Percentiles rank a stretch among this genome's conserved stretches.
Conservation (phyloP, 2,888 invertebrate species). For the Melanostoma mellinum region DNA sequence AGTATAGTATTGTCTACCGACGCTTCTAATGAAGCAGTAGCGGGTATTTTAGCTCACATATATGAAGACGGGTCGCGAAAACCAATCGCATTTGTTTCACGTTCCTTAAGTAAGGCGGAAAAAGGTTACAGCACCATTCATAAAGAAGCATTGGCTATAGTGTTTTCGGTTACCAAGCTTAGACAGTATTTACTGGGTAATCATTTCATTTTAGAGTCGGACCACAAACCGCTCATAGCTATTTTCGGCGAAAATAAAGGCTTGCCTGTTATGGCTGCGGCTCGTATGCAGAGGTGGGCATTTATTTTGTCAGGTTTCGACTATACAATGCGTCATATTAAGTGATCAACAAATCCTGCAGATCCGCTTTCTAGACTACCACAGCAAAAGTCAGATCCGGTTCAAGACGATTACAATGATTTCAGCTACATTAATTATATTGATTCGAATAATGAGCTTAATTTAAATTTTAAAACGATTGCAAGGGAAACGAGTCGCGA, state of each 20-base stretch:
- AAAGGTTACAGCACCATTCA: background rate
- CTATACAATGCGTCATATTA: slow-evolving; percentile 5
- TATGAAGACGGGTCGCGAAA: slow-evolving; percentile 2
- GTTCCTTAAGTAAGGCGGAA: background rate
- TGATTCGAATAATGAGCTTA: slow-evolving; percentile 27
- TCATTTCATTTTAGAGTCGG: slow-evolving; percentile 26
- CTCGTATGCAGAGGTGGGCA: slow-evolving; percentile 10
- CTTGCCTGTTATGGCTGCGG: slow-evolving; percentile 45
- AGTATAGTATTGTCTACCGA: slow-evolving; percentile 28
- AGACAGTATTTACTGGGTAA: too few species aligned
- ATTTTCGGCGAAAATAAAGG: slow-evolving; percentile 54
- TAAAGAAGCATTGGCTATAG: too few species aligned
- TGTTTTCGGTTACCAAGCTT: too few species aligned
- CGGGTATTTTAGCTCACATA: background rate
- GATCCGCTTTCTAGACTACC: background rate
- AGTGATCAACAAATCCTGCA: slow-evolving; percentile 1
- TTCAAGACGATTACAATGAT: slow-evolving; percentile 11
- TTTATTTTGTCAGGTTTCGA: slow-evolving; percentile 7
- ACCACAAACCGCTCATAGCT: slow-evolving; percentile 47
- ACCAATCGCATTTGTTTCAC: background rate
- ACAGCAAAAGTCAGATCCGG: background rate
- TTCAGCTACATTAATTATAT: slow-evolving; percentile 36
- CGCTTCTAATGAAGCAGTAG: slow-evolving; percentile 5
- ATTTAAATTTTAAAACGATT: slow-evolving; percentile 49
- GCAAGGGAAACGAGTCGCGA: slow-evolving; percentile 38